phyloP scores from a whole-genome alignment of 2,888 invertebrate species.

The Ischnus inquisitorius region DNA sequence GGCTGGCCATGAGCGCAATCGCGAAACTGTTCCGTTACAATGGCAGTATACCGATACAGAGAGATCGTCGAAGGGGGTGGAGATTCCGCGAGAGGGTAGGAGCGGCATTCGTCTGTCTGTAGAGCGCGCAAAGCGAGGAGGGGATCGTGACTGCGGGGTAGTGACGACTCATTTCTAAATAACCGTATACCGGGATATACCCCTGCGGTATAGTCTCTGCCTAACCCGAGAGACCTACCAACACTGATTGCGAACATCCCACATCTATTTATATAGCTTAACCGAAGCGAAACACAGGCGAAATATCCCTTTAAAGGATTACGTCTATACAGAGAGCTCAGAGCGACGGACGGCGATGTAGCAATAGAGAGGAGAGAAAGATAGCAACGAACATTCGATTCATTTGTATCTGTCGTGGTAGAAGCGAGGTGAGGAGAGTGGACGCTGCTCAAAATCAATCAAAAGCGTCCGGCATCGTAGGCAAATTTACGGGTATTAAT shows the following conservation, averaged over 20 bases:
- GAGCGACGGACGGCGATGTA: slow-evolving; percentile 44
- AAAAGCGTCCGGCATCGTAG: slow-evolving; percentile 78
- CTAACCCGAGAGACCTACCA: slow-evolving; percentile 68
- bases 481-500: slow-evolving; percentile 81
- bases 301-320: slow-evolving; percentile 85
- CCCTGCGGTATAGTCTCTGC: slow-evolving; percentile 59
- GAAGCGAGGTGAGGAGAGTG: slow-evolving; percentile 69
- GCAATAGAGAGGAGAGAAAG: slow-evolving; percentile 33
- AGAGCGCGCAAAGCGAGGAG: slow-evolving; percentile 44
- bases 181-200: slow-evolving; percentile 70
- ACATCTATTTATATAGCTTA: slow-evolving; percentile 84
- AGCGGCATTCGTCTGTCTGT: slow-evolving; percentile 48
- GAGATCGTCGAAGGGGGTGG: slow-evolving; percentile 73
- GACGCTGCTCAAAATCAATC: slow-evolving; percentile 82
- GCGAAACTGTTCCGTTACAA: slow-evolving; percentile 52
- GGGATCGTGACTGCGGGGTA: slow-evolving; percentile 28
- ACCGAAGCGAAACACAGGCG: slow-evolving; percentile 83
- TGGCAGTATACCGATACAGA: slow-evolving; percentile 49
- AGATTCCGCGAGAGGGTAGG: slow-evolving; percentile 70
- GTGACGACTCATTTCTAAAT: slow-evolving; percentile 80
- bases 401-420: slow-evolving; percentile 84
- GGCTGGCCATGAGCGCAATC: slow-evolving; percentile 61
- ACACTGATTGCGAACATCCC: slow-evolving; percentile 83
- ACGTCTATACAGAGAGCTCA: slow-evolving; percentile 77
- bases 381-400: slow-evolving; percentile 78